phyloP scores from a whole-genome alignment of 1,140 invertebrate species.

The Drosophila seguyi region DNA sequence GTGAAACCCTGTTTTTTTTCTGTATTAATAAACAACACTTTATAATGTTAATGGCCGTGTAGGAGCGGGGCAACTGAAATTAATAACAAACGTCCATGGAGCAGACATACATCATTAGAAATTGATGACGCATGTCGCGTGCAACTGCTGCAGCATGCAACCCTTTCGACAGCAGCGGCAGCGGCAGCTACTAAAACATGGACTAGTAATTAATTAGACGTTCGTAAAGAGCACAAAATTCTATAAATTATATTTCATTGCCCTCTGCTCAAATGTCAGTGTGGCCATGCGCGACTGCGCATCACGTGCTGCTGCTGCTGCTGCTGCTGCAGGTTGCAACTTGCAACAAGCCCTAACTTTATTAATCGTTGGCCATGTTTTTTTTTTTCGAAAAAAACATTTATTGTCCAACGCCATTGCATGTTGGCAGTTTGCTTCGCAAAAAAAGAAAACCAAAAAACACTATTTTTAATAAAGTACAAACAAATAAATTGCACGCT shows the following conservation, averaged over 20 bases:
- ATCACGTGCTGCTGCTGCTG: conserved; percentile 51
- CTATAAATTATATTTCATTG: conserved; percentile 82
- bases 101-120: conserved; percentile 82
- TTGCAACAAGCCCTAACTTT: conserved; percentile 8
- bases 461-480: conserved; percentile 18
- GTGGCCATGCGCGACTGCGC: conserved; percentile 68
- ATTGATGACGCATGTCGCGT: conserved; percentile 84
- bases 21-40: conserved; percentile 32
- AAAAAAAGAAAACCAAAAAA: background rate
- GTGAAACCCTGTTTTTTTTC: conserved; percentile 21
- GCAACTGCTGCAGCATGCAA: conserved; percentile 64
- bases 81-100: conserved; percentile 71
- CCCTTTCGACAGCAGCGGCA: conserved; percentile 23
- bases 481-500: conserved; percentile 24
- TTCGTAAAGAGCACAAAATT: conserved; percentile 83
- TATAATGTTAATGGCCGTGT: conserved; percentile 54
- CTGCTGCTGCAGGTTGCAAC: conserved; percentile 27
- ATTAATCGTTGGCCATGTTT: conserved; percentile 49
- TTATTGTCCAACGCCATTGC: conserved; percentile 30
- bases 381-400: conserved; percentile 22
- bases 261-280: conserved; percentile 71
- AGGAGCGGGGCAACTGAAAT: conserved; percentile 53
- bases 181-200: conserved; percentile 52
- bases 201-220: conserved; percentile 77
- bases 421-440: conserved; percentile 17